Percentiles rank a stretch among this genome's conserved stretches.
Conservation (phyloP, 2,797 vertebrate genomes). For the Ctenopoma multispine region DNA sequence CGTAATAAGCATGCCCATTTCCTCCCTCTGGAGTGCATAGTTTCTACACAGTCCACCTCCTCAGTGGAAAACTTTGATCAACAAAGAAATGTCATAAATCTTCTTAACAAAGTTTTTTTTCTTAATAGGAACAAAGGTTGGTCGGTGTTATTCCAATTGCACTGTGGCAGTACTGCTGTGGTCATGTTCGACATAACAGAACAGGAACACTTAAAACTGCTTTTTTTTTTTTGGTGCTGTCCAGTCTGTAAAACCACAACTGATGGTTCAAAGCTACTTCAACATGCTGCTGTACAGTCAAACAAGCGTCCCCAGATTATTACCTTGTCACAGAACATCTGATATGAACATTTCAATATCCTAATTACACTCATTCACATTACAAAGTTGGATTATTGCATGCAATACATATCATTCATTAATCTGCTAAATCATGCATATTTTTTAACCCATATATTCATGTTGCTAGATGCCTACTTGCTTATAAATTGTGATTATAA, state of each 20-base stretch:
- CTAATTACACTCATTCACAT: constrained; percentile 78
- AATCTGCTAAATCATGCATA: constrained; percentile 84
- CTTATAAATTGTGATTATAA: constrained; percentile 73
- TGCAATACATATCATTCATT: constrained; percentile 86
- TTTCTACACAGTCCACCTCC: constrained; percentile 79
- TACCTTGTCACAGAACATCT: constrained; percentile 54
- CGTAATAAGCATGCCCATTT: constrained; percentile 80
- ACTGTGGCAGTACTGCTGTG: constrained; percentile 30
- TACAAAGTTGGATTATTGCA: constrained; percentile 87
- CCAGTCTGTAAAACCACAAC: constrained; percentile 30
- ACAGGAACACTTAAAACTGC: constrained; percentile 20
- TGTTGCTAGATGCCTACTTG: constrained; percentile 72
- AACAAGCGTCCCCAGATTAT: constrained; percentile 33
- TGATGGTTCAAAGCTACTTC: constrained; percentile 30
- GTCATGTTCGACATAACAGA: constrained; percentile 44
- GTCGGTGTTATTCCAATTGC: constrained; percentile 45
- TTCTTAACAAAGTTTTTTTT: constrained; percentile 38
- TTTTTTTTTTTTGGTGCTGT: constrained; percentile 39
- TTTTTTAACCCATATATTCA: constrained; percentile 74
- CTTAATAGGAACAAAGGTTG: constrained; percentile 54
- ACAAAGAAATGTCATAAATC: constrained; percentile 59
- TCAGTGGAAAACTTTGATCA: constrained; percentile 71
- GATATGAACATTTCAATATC: constrained; percentile 61
- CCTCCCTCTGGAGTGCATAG: constrained; percentile 88
- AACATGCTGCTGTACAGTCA: constrained; percentile 36